Evolutionary conservation across 2,888 invertebrate species (phyloP).

Genomic region (Serrognathus titanus): DNA sequence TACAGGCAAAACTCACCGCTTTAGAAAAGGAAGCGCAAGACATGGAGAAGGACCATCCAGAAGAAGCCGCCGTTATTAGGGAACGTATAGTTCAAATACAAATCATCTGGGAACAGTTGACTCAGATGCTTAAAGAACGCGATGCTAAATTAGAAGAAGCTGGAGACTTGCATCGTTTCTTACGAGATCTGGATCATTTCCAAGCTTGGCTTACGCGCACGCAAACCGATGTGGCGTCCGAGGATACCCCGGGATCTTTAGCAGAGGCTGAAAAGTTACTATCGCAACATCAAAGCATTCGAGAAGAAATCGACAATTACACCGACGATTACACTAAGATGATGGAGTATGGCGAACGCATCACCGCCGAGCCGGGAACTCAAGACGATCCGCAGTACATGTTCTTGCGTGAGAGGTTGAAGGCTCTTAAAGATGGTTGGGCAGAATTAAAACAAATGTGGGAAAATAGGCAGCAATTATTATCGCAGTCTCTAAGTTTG

Average conservation of each 20-base stretch:
- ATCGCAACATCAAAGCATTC: slow-evolving; percentile 96
- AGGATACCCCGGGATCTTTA: slow-evolving; percentile 89
- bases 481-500: slow-evolving; percentile 92
- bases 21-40: slow-evolving; percentile 89
- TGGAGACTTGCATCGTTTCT: slow-evolving; percentile 95
- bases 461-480: slow-evolving; percentile 93
- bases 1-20: slow-evolving; percentile 93
- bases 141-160: slow-evolving; percentile 98
- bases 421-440: slow-evolving; percentile 98
- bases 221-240: slow-evolving; percentile 97
- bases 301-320: slow-evolving; percentile 99
- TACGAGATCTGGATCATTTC: slow-evolving; percentile 99
- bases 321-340: slow-evolving; percentile 96
- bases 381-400: slow-evolving; percentile 99
- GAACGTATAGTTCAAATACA: slow-evolving; percentile 90
- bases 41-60: slow-evolving; percentile 92
- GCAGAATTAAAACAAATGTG: slow-evolving; percentile 99
- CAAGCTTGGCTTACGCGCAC: slow-evolving; percentile 94
- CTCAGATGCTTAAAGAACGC: slow-evolving; percentile 92
- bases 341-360: slow-evolving; percentile 98
- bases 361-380: slow-evolving; percentile 83
- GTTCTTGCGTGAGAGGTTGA: slow-evolving; percentile 97
- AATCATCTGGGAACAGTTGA: slow-evolving; percentile 89
- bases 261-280: slow-evolving; percentile 96
- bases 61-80: slow-evolving; percentile 85